Evolutionary conservation across 37 sponge, comb jelly and placozoan species (phyloP), one percentile per base, ranked within the genome.

Genomic region (Amphimedon queenslandica): DNA sequence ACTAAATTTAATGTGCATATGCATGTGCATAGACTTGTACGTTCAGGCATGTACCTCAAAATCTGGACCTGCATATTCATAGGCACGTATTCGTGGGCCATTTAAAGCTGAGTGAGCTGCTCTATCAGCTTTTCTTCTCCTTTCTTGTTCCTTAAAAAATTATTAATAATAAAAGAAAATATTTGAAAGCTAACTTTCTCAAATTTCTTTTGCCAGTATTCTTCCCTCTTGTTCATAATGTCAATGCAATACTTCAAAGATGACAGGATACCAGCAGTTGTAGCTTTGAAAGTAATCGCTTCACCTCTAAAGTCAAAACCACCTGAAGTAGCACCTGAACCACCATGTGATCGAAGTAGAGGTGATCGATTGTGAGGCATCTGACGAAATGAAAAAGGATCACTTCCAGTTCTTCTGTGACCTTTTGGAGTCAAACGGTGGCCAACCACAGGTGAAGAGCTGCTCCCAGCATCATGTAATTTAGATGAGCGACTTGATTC

Each of bases 231-330:
- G 33, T 20, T 40, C 74, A 92, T 88, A 33, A 81, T 24, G 18
- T 95, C 96, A 31, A 88, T 81, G 42, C 90, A 87, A 36, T 95
- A 76, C 8, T 82, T 80, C 21, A 95, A 56, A 29, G 87, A 56
- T 1, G 96, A 56, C 21, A 95, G 66, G n/a, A 95, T 73, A 4
- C 86, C 96, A 51, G 89, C 77, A 3, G 95, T 92, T 1, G 95
- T 94, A n/a, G 96, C 96, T 64, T 92, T 92, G 37, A 95, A 95
- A 1, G 96, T 95, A 63, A 84, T 63, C 5, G 89, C 79, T 64
- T 95, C 96, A 5, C 82, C 89, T 2, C 72, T 47, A 40, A 92
- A 85, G 61, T 91, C 96, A 53, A 81, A 39, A 20, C 75, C 75
- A 29, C 72, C 32, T 3, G 2, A 2, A 13, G 67, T 24, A 56